Percentiles rank a stretch among this genome's conserved stretches.
phyloP scores from a whole-genome alignment of 2,113 vertebrate genomes.

The Todiramphus chloris region DNA sequence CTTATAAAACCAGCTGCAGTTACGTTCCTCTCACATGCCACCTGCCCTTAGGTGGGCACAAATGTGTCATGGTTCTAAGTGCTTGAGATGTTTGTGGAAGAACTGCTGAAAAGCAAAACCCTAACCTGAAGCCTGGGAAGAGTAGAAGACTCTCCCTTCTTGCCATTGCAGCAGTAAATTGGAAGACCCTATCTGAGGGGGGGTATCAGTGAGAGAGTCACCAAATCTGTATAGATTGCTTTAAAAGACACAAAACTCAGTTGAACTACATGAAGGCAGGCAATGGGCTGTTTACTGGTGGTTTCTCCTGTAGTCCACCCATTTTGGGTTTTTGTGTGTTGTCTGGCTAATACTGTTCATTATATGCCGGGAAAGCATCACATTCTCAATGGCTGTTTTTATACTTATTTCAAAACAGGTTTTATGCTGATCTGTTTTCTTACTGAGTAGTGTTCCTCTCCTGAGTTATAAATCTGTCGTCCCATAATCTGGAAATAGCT shows the following conservation, averaged over 20 bases:
- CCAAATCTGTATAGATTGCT: neutral
- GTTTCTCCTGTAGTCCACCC: neutral
- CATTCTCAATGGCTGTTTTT: neutral
- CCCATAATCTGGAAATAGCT: conserved; percentile 19
- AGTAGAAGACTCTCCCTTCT: neutral
- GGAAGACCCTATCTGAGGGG: neutral
- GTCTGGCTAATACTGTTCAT: neutral
- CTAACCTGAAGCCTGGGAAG: neutral
- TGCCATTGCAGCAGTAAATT: neutral
- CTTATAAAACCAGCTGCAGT: neutral
- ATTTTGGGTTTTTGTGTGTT: neutral
- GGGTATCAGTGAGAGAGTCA: neutral
- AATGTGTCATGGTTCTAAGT: neutral
- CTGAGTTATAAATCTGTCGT: neutral
- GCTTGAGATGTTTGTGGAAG: neutral
- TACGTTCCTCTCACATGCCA: fast-evolving
- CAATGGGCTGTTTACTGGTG: neutral
- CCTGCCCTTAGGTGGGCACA: neutral
- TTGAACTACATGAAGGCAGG: neutral
- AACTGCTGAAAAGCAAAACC: neutral
- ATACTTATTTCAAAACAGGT: conserved; percentile 10
- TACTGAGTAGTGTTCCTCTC: neutral
- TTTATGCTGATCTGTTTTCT: conserved; percentile 9
- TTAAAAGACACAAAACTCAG: neutral
- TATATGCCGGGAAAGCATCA: neutral